These are phyloP conservation scores for Vulpes lagopus DNA, from an alignment of 2,113 vertebrate genomes.

Conservation along the genomic window DNA sequence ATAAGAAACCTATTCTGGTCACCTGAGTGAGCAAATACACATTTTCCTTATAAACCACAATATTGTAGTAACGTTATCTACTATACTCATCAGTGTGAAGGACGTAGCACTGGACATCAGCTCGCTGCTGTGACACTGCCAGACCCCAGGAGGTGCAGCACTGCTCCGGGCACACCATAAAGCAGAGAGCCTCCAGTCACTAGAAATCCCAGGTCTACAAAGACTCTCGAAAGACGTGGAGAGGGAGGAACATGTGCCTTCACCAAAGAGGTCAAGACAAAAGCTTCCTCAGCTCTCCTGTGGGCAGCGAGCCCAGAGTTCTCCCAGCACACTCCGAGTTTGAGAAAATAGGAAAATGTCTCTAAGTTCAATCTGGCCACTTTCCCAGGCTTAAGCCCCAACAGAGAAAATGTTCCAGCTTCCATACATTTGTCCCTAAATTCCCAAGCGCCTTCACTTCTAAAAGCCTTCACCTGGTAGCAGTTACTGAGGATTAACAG, in stretches of 20 bases:
- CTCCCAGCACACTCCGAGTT: not conserved
- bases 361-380: not conserved
- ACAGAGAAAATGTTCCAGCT: not conserved
- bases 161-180: not conserved
- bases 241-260: not conserved
- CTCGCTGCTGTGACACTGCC: not conserved
- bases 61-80: not conserved
- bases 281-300: conserved; percentile 9
- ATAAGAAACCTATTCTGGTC: not conserved
- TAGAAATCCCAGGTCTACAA: not conserved
- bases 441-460: not conserved
- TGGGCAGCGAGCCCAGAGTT: not conserved
- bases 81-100: not conserved
- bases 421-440: not conserved
- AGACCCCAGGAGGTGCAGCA: not conserved
- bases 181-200: not conserved
- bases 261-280: not conserved
- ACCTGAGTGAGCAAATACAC: not conserved
- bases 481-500: conserved; percentile 23
- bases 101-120: not conserved
- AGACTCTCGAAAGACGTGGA: not conserved
- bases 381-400: not conserved
- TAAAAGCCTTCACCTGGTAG: conserved; percentile 19
- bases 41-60: not conserved
- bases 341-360: conserved; percentile 5